Base-by-base conservation (phyloP, 2,888 invertebrate genomes). In the Cacoxenus indagator region DNA sequence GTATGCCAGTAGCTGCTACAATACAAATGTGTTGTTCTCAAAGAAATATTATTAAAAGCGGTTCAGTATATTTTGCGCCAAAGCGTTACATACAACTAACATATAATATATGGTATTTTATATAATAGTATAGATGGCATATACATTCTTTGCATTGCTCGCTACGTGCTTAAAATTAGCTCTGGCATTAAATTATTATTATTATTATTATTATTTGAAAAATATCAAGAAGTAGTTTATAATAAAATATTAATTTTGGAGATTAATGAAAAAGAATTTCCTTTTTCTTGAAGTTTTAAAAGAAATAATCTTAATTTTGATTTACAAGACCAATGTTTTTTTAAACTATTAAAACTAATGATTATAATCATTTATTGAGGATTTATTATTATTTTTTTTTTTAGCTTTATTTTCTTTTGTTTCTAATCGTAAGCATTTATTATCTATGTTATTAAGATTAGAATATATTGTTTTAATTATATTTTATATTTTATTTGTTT, bases 261-360 rank as follows among this genome's bases (percentile, higher is more conserved):
- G 90, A 91, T 92, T 92, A 91, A 90, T 84, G 90, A 91, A 89
- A 90, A 89, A 89, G 87, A 87, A 8, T 67, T 78, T 71, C 87
- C 88, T 90, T 90, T 90, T 90, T 89, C 89, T 90, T 91, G 90
- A 90, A 89, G 89, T 90, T 91, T 90, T 90, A 89, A 90, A 91
- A 90, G 87, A 87, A 82, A 67, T 70, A 65, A 76, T 87, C 87
- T 90, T 91, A 90, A 87, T 89, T 90, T 91, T 91, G 91, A 81
- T 91, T 92, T 92, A 92, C 91, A 92, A 92, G 90, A 92, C 90
- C 91, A 91, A 90, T 90, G 89, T 91, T 92, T 91, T 91, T 77
- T 90, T 91, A 91, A 91, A 91, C 90, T 92, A 91, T 91, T 90
- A 91, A 91, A 90, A 89, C 90, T 87, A 89, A 90, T 91, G 89